Conservation (phyloP, 2,888 invertebrate genomes). For the Lepidochrysops patricia region DNA sequence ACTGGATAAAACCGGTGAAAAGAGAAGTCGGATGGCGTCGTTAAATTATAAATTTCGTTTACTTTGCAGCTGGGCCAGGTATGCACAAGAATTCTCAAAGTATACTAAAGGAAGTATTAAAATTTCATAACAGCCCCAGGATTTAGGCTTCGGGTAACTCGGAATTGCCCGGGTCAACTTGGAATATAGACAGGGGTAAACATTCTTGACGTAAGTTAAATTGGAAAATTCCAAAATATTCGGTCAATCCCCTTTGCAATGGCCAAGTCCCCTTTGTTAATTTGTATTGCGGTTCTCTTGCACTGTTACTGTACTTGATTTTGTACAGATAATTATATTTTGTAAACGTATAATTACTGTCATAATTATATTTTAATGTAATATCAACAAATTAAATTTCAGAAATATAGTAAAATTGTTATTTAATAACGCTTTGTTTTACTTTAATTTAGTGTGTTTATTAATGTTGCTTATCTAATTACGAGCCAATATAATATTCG, state of each 20-base stretch:
- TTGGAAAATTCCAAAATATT: background rate
- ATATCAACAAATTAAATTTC: no score
- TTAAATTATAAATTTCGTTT: slow-evolving; percentile 45
- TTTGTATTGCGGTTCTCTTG: background rate
- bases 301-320: background rate
- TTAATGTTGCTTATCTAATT: no score
- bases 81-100: slow-evolving; percentile 7
- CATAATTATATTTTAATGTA: no score
- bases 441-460: no score
- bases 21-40: slow-evolving; percentile 31
- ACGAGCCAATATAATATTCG: no score
- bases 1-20: slow-evolving; percentile 29
- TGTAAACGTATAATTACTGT: no score
- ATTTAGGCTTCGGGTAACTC: background rate
- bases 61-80: slow-evolving; percentile 31
- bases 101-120: slow-evolving; percentile 14
- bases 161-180: background rate
- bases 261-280: background rate
- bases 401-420: no score
- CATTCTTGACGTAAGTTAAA: background rate
- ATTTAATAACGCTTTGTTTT: no score
- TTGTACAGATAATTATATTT: background rate
- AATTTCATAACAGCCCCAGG: slow-evolving; percentile 4
- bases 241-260: background rate
- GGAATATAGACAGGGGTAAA: background rate